Conservation (phyloP, 2,113 vertebrate genomes). For the Atlantisia rogersi region DNA sequence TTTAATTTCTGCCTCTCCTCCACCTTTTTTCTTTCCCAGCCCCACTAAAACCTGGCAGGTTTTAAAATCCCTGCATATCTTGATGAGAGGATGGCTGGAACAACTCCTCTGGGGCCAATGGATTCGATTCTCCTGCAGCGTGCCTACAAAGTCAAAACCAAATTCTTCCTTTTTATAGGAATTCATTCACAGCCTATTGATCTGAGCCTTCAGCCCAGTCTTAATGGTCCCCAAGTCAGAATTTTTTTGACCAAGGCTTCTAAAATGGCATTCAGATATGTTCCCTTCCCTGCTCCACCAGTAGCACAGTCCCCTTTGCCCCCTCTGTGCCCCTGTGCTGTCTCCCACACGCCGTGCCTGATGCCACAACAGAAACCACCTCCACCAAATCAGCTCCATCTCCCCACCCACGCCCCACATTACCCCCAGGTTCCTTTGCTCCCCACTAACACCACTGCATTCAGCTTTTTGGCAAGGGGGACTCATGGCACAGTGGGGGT, state of each 20-base stretch:
- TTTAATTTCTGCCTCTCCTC: slow-evolving; percentile 23
- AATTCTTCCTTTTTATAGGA: slow-evolving; percentile 47
- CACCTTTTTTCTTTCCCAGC: background rate
- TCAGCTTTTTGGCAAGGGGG: background rate
- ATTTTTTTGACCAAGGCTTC: background rate
- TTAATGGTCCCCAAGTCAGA: background rate
- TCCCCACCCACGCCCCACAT: fast-evolving
- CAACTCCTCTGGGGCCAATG: slow-evolving; percentile 1
- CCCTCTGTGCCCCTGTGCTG: background rate
- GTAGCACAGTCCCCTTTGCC: background rate
- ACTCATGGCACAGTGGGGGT: background rate
- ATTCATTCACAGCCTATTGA: slow-evolving; percentile 50
- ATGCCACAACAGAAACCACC: fast-evolving
- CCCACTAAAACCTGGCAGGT: slow-evolving; percentile 22
- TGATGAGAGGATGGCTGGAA: slow-evolving; percentile 1
- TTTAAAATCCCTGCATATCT: background rate
- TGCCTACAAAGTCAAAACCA: slow-evolving; percentile 28
- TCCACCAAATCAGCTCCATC: background rate
- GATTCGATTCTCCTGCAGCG: background rate
- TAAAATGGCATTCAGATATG: background rate
- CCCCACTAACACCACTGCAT: background rate
- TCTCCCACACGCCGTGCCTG: fast-evolving
- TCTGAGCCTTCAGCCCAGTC: background rate
- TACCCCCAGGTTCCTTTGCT: background rate
- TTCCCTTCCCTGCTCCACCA: background rate